phyloP scores from a whole-genome alignment of 2,113 vertebrate species.

The Neodontobutis hainanensis region DNA sequence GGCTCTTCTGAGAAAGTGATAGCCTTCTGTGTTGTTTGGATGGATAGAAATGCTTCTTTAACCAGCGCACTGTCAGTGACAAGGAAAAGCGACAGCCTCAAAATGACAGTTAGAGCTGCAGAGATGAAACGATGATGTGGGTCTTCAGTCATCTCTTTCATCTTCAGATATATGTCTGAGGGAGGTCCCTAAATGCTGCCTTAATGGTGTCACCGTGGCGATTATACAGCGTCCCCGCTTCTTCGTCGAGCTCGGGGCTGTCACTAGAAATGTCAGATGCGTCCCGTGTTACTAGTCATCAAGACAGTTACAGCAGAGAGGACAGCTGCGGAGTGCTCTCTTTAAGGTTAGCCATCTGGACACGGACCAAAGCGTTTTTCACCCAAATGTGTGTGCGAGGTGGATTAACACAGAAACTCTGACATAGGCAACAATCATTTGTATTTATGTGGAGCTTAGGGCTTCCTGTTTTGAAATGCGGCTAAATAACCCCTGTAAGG shows the following conservation, averaged over 20 bases:
- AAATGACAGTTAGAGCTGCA: slow-evolving; percentile 20
- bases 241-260: slow-evolving; percentile 54
- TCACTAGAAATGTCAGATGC: slow-evolving; percentile 72
- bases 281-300: slow-evolving; percentile 57
- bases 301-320: slow-evolving; percentile 30
- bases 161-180: slow-evolving; percentile 67
- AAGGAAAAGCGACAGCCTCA: background rate
- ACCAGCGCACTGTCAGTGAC: slow-evolving; percentile 17
- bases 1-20: slow-evolving; percentile 15
- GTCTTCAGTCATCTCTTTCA: slow-evolving; percentile 56
- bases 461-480: no score
- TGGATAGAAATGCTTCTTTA: slow-evolving; percentile 9
- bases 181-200: slow-evolving; percentile 66
- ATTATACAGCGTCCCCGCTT: slow-evolving; percentile 64
- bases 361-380: slow-evolving; percentile 13
- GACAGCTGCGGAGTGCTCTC: slow-evolving; percentile 54
- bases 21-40: slow-evolving; percentile 9
- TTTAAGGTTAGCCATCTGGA: slow-evolving; percentile 70
- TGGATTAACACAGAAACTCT: slow-evolving; percentile 8
- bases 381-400: background rate
- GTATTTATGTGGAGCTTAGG: no score
- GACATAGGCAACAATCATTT: background rate
- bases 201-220: slow-evolving; percentile 76
- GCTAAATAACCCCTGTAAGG: no score
- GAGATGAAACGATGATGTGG: slow-evolving; percentile 46